These are phyloP conservation scores for Selene dorsalis DNA, from an alignment of 2,797 vertebrate species.

Conservation along the genomic window DNA sequence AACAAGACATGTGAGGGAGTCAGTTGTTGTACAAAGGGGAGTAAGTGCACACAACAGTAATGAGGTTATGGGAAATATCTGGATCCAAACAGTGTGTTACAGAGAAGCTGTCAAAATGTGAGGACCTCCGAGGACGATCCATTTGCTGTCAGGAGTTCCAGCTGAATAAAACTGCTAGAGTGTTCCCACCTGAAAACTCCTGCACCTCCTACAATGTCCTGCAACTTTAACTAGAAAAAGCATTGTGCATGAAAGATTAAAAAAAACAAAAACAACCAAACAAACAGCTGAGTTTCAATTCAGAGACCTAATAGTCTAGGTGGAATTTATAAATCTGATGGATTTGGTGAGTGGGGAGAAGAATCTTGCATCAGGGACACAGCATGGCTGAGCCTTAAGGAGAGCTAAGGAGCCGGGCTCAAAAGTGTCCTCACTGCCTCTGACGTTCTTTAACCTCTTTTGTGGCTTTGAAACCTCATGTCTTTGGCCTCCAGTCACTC, in stretches of 20 bases:
- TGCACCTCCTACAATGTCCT: constrained; percentile 39
- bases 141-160: constrained; percentile 38
- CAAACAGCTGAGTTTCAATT: constrained; percentile 49
- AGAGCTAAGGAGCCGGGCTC: constrained; percentile 58
- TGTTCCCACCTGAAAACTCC: constrained; percentile 38
- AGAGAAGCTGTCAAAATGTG: constrained; percentile 40
- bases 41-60: constrained; percentile 29
- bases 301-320: constrained; percentile 52
- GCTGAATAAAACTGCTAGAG: constrained; percentile 36
- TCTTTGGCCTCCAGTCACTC: constrained; percentile 85
- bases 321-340: constrained; percentile 70
- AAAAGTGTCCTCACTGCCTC: constrained; percentile 78
- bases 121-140: constrained; percentile 39
- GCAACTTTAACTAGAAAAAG: constrained; percentile 58
- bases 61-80: constrained; percentile 59
- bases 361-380: constrained; percentile 54
- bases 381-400: constrained; percentile 44
- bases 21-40: constrained; percentile 20
- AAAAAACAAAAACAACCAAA: constrained; percentile 37
- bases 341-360: constrained; percentile 62
- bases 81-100: constrained; percentile 22
- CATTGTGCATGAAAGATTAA: constrained; percentile 58
- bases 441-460: constrained; percentile 85
- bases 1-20: constrained; percentile 25
- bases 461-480: constrained; percentile 87